Evolutionary conservation across 2,797 vertebrate species (phyloP).

Genomic region (Aplochiton taeniatus): DNA sequence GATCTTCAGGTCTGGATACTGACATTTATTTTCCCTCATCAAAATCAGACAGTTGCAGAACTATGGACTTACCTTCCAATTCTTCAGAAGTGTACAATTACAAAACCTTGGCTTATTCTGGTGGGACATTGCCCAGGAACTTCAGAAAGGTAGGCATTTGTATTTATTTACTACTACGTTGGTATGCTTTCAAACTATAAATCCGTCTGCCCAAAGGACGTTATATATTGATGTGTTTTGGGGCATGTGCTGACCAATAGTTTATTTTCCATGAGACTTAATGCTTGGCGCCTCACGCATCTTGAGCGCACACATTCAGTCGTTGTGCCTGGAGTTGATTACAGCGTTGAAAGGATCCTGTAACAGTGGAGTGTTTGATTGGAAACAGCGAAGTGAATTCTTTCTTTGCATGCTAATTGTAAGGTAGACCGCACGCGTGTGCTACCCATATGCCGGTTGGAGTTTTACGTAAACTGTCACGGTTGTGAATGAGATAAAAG

Average conservation of each 20-base stretch:
- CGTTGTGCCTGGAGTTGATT: slow-evolving; percentile 20
- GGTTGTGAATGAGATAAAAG: too few species aligned
- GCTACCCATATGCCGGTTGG: too few species aligned
- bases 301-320: slow-evolving; percentile 3
- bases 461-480: too few species aligned
- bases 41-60: slow-evolving; percentile 78
- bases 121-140: slow-evolving; percentile 89
- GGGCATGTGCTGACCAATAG: too few species aligned
- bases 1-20: slow-evolving; percentile 52
- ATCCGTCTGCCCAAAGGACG: neutral
- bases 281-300: neutral
- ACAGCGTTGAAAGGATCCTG: slow-evolving; percentile 2
- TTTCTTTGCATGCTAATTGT: neutral
- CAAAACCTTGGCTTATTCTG: slow-evolving; percentile 86
- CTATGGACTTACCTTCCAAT: slow-evolving; percentile 58
- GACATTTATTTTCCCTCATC: slow-evolving; percentile 82
- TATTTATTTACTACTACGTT: neutral
- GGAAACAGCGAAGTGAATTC: neutral
- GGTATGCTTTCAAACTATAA: neutral
- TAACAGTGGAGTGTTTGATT: neutral
- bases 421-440: too few species aligned
- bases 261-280: neutral
- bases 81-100: slow-evolving; percentile 78
- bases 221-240: too few species aligned
- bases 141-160: slow-evolving; percentile 75